Percentiles rank a stretch among this genome's conserved stretches.
These are phyloP conservation scores for Emydocephalus ijimae DNA, from an alignment of 2,113 vertebrate genomes.

Conservation along the genomic window DNA sequence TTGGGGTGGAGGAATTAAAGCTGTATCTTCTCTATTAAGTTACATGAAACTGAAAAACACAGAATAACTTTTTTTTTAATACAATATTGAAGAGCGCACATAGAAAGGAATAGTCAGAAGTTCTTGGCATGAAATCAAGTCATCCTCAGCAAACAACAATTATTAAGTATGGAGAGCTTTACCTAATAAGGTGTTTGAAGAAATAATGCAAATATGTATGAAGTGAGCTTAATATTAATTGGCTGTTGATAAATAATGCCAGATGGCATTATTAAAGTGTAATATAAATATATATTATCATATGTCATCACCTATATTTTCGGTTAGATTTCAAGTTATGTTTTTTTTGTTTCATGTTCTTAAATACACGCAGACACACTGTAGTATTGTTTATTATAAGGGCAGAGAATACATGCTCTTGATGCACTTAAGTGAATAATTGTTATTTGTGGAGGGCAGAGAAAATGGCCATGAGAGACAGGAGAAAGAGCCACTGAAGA, in stretches of 20 bases:
- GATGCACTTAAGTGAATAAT: not conserved
- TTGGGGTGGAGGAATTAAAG: not conserved
- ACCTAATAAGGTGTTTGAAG: not conserved
- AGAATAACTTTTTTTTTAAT: not conserved
- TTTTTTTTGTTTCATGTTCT: slow-evolving; percentile 2
- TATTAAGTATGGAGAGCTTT: not conserved
- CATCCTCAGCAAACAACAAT: not conserved
- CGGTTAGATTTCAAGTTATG: not conserved
- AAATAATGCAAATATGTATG: not conserved
- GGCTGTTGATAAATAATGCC: not conserved
- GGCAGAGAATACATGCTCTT: not conserved
- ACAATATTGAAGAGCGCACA: not conserved
- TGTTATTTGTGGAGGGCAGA: not conserved
- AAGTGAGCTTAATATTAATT: not conserved
- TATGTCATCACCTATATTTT: not conserved
- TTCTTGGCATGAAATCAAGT: not conserved
- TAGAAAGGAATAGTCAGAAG: not conserved
- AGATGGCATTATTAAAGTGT: not conserved
- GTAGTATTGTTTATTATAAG: not conserved
- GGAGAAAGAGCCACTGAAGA: not conserved
- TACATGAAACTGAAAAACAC: not conserved
- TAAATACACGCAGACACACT: not conserved
- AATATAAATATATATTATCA: not conserved
- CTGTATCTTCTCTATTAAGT: not conserved
- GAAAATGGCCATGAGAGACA: not conserved